Conservation (phyloP, 1,140 invertebrate genomes). For the Lucilia sericata region DNA sequence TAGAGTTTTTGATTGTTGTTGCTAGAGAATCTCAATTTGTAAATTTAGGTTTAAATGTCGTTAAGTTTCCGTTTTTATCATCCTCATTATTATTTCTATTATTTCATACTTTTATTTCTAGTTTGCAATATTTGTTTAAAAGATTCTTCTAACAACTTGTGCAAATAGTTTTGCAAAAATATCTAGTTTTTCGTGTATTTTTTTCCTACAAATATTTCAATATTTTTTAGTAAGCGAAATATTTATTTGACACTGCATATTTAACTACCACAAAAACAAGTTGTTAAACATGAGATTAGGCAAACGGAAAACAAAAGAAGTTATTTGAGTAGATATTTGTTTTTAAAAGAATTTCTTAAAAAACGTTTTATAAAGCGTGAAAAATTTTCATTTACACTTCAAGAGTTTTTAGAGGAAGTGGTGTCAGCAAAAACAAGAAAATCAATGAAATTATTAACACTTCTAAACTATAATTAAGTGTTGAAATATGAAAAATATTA, state of each 20-base stretch:
- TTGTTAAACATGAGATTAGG: constrained; percentile 45
- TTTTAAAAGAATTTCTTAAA: constrained; percentile 51
- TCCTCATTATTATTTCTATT: constrained; percentile 33
- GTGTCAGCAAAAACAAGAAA: constrained; percentile 20
- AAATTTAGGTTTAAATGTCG: constrained; percentile 46
- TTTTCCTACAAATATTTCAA: constrained; percentile 45
- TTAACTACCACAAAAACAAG: constrained; percentile 52
- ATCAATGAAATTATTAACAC: constrained; percentile 31
- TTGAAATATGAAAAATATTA: constrained; percentile 19
- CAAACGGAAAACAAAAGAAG: constrained; percentile 20
- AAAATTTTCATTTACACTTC: constrained; percentile 68
- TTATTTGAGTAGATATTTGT: constrained; percentile 24
- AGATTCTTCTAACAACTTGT: constrained; percentile 54
- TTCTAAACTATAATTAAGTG: constrained; percentile 28
- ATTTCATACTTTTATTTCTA: constrained; percentile 33
- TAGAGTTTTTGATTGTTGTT: constrained; percentile 23
- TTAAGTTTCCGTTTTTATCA: constrained; percentile 45
- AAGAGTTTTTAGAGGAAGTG: constrained; percentile 55
- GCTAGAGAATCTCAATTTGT: constrained; percentile 34
- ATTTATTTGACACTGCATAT: constrained; percentile 66
- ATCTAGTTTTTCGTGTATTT: constrained; percentile 61
- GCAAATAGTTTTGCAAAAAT: constrained; percentile 56
- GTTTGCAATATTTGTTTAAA: constrained; percentile 6
- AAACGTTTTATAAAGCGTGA: constrained; percentile 66
- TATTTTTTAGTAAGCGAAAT: constrained; percentile 53